phyloP scores from a whole-genome alignment of 1,140 invertebrate species.

The Bilobella aurantiaca region DNA sequence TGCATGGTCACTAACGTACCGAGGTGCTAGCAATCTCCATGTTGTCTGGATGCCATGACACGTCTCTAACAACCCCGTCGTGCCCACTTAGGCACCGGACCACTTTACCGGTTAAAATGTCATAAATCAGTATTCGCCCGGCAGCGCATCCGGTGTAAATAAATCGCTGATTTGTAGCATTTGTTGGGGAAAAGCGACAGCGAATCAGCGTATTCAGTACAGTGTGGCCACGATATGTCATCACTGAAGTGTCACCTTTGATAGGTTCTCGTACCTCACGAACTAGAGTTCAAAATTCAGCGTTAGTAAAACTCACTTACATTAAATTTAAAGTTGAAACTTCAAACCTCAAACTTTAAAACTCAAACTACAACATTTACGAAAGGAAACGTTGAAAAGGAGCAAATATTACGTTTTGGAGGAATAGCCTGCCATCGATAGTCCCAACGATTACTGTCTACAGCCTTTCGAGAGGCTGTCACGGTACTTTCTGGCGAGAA shows the following conservation, averaged over 20 bases:
- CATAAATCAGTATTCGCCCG: conserved; percentile 70
- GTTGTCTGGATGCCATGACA: conserved; percentile 72
- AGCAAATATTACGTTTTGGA: conserved; percentile 49
- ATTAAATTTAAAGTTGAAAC: neutral
- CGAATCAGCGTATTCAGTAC: conserved; percentile 71
- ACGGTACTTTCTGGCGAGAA: conserved; percentile 45
- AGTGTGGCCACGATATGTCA: conserved; percentile 73
- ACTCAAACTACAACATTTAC: too few species aligned
- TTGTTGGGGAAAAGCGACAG: conserved; percentile 70
- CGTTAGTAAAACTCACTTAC: neutral
- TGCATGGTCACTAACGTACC: conserved; percentile 48
- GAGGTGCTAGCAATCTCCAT: conserved; percentile 63
- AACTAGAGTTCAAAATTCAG: conserved; percentile 19
- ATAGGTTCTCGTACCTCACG: conserved; percentile 41
- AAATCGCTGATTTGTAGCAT: conserved; percentile 69
- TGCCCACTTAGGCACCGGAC: conserved; percentile 55
- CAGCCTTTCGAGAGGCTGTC: conserved; percentile 39
- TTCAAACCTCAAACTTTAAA: too few species aligned
- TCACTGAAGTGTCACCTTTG: conserved; percentile 63
- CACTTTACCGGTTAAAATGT: conserved; percentile 64
- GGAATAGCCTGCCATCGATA: conserved; percentile 73
- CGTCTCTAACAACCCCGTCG: conserved; percentile 62
- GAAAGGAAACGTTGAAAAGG: too few species aligned
- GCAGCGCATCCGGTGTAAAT: conserved; percentile 72
- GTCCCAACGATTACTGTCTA: conserved; percentile 62